A percentile compares a stretch with the other conserved stretches of the same genome.
phyloP scores from a whole-genome alignment of 2,888 invertebrate genomes.

The Melipona bicolor region DNA sequence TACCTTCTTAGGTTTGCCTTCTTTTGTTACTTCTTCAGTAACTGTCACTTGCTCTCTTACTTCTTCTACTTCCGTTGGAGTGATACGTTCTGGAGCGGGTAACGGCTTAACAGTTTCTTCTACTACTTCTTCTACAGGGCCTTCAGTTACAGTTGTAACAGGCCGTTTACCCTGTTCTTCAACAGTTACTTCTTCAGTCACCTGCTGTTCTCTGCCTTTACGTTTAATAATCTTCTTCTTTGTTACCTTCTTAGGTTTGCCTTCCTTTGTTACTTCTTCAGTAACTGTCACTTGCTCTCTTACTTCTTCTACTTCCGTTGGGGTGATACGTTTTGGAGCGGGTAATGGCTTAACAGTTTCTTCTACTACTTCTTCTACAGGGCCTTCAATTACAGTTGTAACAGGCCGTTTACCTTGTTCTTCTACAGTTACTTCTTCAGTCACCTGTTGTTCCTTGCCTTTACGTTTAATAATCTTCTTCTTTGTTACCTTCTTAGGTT shows the following conservation, averaged over 20 bases:
- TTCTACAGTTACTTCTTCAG: slow-evolving; percentile 73
- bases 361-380: slow-evolving; percentile 71
- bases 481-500: slow-evolving; percentile 78
- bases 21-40: too few species aligned
- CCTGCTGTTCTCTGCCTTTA: slow-evolving; percentile 52
- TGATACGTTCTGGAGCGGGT: too few species aligned
- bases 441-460: slow-evolving; percentile 68
- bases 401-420: slow-evolving; percentile 68
- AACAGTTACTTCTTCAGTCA: slow-evolving; percentile 70
- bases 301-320: too few species aligned
- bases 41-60: too few species aligned
- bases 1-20: too few species aligned
- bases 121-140: too few species aligned
- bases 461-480: slow-evolving; percentile 67
- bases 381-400: slow-evolving; percentile 72
- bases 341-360: too few species aligned
- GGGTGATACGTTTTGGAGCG: too few species aligned
- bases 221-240: slow-evolving; percentile 75
- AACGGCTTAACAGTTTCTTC: too few species aligned
- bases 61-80: too few species aligned
- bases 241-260: slow-evolving; percentile 78
- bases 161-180: slow-evolving; percentile 35
- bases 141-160: too few species aligned
- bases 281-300: too few species aligned
- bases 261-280: slow-evolving; percentile 3